A percentile compares a stretch with the other conserved stretches of the same genome.
phyloP scores from a whole-genome alignment of 2,888 invertebrate species.

The Desoria tigrina region DNA sequence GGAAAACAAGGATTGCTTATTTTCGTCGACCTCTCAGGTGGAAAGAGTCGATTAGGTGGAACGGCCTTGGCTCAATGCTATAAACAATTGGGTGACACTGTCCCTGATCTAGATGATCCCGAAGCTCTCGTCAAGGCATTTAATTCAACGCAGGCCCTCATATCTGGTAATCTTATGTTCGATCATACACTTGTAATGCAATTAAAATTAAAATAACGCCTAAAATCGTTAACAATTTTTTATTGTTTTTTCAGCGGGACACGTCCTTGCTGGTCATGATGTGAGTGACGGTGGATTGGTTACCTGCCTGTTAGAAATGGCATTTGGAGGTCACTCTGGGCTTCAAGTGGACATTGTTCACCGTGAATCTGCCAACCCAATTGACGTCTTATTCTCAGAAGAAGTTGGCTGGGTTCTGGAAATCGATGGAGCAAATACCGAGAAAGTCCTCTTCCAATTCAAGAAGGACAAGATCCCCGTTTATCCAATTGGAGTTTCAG shows the following conservation, averaged over 20 bases:
- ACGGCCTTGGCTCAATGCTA: conserved; percentile 90
- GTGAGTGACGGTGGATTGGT: conserved; percentile 95
- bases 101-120: conserved; percentile 78
- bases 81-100: conserved; percentile 75
- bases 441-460: conserved; percentile 66
- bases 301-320: conserved; percentile 89
- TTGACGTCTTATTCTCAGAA: conserved; percentile 77
- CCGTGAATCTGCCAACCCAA: conserved; percentile 59
- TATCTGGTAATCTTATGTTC: conserved; percentile 67
- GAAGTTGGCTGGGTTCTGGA: conserved; percentile 85
- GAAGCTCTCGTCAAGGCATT: conserved; percentile 73
- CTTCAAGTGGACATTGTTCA: conserved; percentile 67
- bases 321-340: conserved; percentile 88
- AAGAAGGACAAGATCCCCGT: conserved; percentile 65
- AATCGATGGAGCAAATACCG: conserved; percentile 63
- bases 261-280: conserved; percentile 85
- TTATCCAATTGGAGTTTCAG: conserved; percentile 68
- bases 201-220: not conserved
- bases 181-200: not conserved
- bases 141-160: conserved; percentile 77
- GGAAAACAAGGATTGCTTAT: conserved; percentile 68
- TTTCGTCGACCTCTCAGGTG: conserved; percentile 75
- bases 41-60: conserved; percentile 80
- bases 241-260: conserved; percentile 62
- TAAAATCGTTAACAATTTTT: not conserved